Evolutionary conservation across 2,797 vertebrate genomes (phyloP).

Genomic region (Enteromius thamalakanensis): DNA sequence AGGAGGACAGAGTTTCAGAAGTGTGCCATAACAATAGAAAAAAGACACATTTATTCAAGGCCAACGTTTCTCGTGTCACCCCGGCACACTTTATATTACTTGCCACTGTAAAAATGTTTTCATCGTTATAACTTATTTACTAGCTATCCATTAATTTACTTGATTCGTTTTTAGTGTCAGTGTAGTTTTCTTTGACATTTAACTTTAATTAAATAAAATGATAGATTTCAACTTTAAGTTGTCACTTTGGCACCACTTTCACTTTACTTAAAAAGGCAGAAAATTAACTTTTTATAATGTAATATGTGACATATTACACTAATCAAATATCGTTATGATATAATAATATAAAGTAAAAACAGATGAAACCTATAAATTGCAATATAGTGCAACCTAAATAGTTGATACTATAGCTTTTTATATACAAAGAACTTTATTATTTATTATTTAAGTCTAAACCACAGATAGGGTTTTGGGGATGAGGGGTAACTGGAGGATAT

Average conservation of each 20-base stretch:
- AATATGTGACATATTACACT: background rate
- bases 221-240: background rate
- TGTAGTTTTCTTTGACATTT: background rate
- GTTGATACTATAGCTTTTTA: background rate
- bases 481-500: constrained; percentile 25
- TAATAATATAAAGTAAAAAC: constrained; percentile 1
- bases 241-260: background rate
- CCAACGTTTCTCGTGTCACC: constrained; percentile 63
- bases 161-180: background rate
- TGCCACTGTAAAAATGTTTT: background rate
- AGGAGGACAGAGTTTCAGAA: constrained; percentile 67
- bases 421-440: constrained; percentile 24
- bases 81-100: constrained; percentile 32
- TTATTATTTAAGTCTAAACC: constrained; percentile 33
- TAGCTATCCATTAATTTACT: background rate
- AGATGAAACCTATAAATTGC: background rate
- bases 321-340: background rate
- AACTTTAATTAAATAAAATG: constrained; percentile 13
- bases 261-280: background rate
- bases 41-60: constrained; percentile 72
- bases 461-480: background rate
- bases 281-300: background rate
- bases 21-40: constrained; percentile 79
- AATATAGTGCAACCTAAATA: background rate
- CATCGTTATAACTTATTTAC: background rate